A percentile compares a stretch with the other conserved stretches of the same genome.
Evolutionary conservation across 2,888 invertebrate genomes (phyloP).

Genomic region (Dendrolimus houi): DNA sequence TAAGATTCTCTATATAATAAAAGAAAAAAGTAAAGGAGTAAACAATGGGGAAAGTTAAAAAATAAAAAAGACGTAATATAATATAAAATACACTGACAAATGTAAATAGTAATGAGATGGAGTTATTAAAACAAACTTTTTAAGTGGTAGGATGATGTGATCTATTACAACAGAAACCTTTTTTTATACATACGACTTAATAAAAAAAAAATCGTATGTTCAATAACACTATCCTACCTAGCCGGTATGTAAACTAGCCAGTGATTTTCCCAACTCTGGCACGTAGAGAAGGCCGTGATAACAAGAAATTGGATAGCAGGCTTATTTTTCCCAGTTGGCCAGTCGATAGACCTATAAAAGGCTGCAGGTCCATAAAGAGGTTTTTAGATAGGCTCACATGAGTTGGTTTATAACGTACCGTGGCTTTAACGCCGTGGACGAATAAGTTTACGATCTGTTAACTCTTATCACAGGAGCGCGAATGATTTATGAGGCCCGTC

Average conservation of each 20-base stretch:
- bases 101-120: too few species aligned
- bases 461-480: slow-evolving; percentile 17
- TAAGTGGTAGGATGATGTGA: too few species aligned
- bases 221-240: not conserved
- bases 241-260: not conserved
- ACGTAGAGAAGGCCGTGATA: slow-evolving; percentile 12
- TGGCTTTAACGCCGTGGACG: slow-evolving; percentile 16
- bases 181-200: too few species aligned
- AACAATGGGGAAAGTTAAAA: too few species aligned
- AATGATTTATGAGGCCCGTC: slow-evolving; percentile 9
- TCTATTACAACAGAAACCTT: too few species aligned
- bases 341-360: slow-evolving; percentile 24
- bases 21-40: too few species aligned
- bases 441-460: slow-evolving; percentile 26
- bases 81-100: too few species aligned
- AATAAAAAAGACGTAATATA: too few species aligned
- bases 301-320: slow-evolving; percentile 20
- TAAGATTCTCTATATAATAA: too few species aligned
- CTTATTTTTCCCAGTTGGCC: slow-evolving; percentile 20
- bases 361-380: slow-evolving; percentile 25
- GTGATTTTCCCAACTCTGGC: not conserved
- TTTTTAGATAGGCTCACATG: slow-evolving; percentile 24
- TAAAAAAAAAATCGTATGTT: not conserved
- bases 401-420: slow-evolving; percentile 23
- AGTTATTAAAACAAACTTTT: too few species aligned